These are phyloP conservation scores for Megamerina dolium DNA, from an alignment of 2,888 invertebrate species.

Conservation along the genomic window DNA sequence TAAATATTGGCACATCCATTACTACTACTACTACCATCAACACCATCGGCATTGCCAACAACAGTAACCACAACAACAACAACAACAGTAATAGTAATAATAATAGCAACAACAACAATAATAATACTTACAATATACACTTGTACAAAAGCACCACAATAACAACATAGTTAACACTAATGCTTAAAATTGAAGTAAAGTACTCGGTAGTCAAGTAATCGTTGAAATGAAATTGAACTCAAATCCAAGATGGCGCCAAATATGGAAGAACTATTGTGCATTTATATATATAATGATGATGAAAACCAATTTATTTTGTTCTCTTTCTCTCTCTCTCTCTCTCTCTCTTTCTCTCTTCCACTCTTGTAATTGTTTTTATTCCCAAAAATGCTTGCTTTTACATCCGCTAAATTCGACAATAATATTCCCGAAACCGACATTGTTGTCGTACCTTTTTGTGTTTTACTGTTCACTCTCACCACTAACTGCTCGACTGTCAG, in stretches of 20 bases:
- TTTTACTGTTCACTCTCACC: no score
- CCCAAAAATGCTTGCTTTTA: not conserved
- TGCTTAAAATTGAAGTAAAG: not conserved
- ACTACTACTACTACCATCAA: not conserved
- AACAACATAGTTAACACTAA: not conserved
- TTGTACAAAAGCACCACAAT: not conserved
- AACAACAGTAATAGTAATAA: no score
- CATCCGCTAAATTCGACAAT: slow-evolving; percentile 5
- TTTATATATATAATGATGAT: no score
- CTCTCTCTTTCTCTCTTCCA: not conserved
- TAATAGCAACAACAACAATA: not conserved
- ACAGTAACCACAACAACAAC: not conserved
- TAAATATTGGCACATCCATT: not conserved
- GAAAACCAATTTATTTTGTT: not conserved
- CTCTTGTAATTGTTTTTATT: no score
- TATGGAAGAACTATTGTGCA: no score
- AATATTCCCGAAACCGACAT: not conserved
- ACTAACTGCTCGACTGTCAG: no score
- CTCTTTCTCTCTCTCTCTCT: not conserved
- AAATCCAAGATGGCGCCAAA: no score
- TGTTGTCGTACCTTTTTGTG: no score
- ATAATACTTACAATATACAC: no score
- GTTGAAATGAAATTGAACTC: no score
- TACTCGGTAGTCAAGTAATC: no score
- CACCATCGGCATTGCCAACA: not conserved